phyloP scores from a whole-genome alignment of 2,888 invertebrate genomes.

The Harpalus rufipes region DNA sequence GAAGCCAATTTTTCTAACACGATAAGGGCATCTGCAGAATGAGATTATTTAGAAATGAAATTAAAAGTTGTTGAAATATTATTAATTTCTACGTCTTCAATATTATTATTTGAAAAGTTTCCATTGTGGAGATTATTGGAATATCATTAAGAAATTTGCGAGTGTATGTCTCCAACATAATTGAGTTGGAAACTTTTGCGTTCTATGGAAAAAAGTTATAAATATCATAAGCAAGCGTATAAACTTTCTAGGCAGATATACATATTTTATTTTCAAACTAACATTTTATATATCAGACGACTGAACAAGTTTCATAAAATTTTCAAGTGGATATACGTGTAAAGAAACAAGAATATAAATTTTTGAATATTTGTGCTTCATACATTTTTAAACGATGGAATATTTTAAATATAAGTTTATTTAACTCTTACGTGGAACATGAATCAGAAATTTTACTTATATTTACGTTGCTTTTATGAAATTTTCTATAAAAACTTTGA shows the following conservation, averaged over 20 bases:
- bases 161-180: not conserved
- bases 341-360: not conserved
- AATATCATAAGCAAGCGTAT: not conserved
- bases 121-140: slow-evolving; percentile 6
- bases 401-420: too few relatives aligned
- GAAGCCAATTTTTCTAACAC: slow-evolving; percentile 2
- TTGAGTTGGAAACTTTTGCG: slow-evolving; percentile 5
- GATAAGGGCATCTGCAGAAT: not conserved
- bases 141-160: not conserved
- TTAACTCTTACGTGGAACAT: too few relatives aligned
- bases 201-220: slow-evolving; percentile 5
- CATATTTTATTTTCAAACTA: not conserved
- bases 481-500: too few relatives aligned
- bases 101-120: slow-evolving; percentile 21
- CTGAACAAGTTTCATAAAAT: not conserved
- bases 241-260: not conserved
- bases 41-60: slow-evolving; percentile 24
- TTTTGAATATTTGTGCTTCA: too few relatives aligned
- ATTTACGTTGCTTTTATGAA: too few relatives aligned
- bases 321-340: not conserved
- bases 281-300: not conserved
- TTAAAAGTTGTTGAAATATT: slow-evolving; percentile 18
- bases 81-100: slow-evolving; percentile 37
- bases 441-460: too few relatives aligned
- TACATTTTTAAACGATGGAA: too few relatives aligned